phyloP scores from a whole-genome alignment of 2,888 invertebrate genomes.

The Falcaria lacertinaria region DNA sequence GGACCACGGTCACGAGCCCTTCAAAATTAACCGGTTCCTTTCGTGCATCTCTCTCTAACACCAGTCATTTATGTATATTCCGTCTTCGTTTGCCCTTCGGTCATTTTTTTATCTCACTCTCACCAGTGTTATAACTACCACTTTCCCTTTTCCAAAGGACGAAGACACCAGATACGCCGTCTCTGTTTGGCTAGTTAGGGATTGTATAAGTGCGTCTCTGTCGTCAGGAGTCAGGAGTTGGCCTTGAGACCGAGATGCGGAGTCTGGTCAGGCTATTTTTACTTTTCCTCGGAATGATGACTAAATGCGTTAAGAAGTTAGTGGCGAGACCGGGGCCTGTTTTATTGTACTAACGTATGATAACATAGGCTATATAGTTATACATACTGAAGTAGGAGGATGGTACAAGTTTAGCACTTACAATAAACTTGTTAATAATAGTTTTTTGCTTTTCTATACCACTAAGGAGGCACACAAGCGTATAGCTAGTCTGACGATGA shows the following conservation, averaged over 20 bases:
- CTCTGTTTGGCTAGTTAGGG: slow-evolving; percentile 22
- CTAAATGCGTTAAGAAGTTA: slow-evolving; percentile 68
- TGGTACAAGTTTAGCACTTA: too few species aligned
- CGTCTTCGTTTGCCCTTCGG: slow-evolving; percentile 59
- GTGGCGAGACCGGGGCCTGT: slow-evolving; percentile 32
- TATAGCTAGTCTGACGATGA: too few species aligned
- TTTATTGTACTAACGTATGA: slow-evolving; percentile 19
- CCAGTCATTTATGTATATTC: slow-evolving; percentile 16
- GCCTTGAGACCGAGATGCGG: slow-evolving; percentile 74
- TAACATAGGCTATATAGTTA: not conserved
- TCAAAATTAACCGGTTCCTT: slow-evolving; percentile 76
- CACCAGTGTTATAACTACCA: slow-evolving; percentile 65
- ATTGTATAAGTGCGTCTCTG: slow-evolving; percentile 32
- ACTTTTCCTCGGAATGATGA: slow-evolving; percentile 74
- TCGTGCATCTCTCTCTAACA: slow-evolving; percentile 34
- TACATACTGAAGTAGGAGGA: too few species aligned
- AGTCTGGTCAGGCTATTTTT: slow-evolving; percentile 73
- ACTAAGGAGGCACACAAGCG: too few species aligned
- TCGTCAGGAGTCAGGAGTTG: slow-evolving; percentile 62
- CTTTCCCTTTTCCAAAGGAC: slow-evolving; percentile 80
- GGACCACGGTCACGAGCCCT: slow-evolving; percentile 68
- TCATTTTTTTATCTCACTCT: slow-evolving; percentile 77
- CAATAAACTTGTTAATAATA: too few species aligned
- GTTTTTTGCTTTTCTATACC: too few species aligned
- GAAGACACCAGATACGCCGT: slow-evolving; percentile 56